phyloP scores from a whole-genome alignment of 2,888 invertebrate species.

The Phoronis australis region DNA sequence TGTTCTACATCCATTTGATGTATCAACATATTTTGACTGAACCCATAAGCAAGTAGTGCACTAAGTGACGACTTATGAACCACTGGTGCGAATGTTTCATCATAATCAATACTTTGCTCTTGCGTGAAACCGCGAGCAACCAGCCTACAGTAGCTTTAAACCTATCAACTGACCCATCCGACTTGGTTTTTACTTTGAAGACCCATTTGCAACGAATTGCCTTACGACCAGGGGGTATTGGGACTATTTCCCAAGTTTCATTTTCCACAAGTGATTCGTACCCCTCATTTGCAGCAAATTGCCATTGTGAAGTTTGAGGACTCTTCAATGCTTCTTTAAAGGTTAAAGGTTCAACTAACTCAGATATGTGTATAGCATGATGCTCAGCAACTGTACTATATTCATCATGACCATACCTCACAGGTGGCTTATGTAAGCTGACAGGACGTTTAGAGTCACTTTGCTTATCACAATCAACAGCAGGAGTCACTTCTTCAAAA shows the following conservation, averaged over 20 bases:
- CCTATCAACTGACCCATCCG: too few species aligned
- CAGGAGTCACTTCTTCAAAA: slow-evolving; percentile 1
- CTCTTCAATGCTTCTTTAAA: background rate
- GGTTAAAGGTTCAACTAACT: background rate
- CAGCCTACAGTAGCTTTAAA: too few species aligned
- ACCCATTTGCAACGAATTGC: too few species aligned
- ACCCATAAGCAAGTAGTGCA: slow-evolving; percentile 11
- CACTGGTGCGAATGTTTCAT: slow-evolving; percentile 19
- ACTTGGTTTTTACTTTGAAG: too few species aligned
- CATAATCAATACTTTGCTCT: too few species aligned
- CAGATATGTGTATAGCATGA: background rate
- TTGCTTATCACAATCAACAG: background rate
- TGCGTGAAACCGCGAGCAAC: too few species aligned
- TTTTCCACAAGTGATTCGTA: too few species aligned
- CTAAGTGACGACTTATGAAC: slow-evolving; percentile 11
- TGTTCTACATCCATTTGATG: slow-evolving; percentile 17
- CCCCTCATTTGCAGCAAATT: too few species aligned
- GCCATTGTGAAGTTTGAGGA: background rate
- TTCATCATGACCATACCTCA: slow-evolving; percentile 2
- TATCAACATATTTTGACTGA: slow-evolving; percentile 5
- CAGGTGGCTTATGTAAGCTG: background rate
- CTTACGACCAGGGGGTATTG: too few species aligned
- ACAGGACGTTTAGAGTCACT: slow-evolving; percentile 2
- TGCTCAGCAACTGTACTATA: too few species aligned
- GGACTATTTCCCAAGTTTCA: too few species aligned